phyloP scores from a whole-genome alignment of 2,888 invertebrate genomes.

The Cetonia aurata region DNA sequence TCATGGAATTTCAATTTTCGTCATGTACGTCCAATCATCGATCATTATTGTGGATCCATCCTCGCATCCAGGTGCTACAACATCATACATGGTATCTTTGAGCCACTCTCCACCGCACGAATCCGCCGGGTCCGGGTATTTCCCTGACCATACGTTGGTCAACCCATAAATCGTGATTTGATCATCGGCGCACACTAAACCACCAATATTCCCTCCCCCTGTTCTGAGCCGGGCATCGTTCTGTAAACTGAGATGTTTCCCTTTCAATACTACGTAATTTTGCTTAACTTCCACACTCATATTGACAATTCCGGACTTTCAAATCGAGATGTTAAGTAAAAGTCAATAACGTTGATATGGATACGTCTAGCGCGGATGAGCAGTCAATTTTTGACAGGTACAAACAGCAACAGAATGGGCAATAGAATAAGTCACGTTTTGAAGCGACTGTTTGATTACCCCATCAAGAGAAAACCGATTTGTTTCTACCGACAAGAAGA shows the following conservation, averaged over 20 bases:
- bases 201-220: conserved; percentile 37
- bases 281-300: conserved; percentile 19
- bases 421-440: conserved; percentile 67
- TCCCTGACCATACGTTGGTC: conserved; percentile 42
- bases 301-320: conserved; percentile 24
- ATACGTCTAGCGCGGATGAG: not conserved
- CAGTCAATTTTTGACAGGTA: conserved; percentile 11
- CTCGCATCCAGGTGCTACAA: conserved; percentile 47
- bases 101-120: conserved; percentile 41
- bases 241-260: conserved; percentile 15
- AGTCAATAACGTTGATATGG: conserved; percentile 18
- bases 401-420: conserved; percentile 64
- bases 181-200: conserved; percentile 30
- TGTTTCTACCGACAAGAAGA: conserved; percentile 72
- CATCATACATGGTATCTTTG: conserved; percentile 46
- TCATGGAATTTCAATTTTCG: conserved; percentile 47
- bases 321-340: conserved; percentile 16
- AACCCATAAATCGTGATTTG: conserved; percentile 40
- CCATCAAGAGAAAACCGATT: conserved; percentile 72
- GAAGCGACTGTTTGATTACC: conserved; percentile 70
- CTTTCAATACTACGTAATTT: conserved; percentile 34
- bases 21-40: conserved; percentile 47
- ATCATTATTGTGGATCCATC: conserved; percentile 50
- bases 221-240: conserved; percentile 29
- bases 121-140: conserved; percentile 39